Evolutionary conservation across 2,113 vertebrate genomes (phyloP).

Genomic region (Genyomyrus donnyi): DNA sequence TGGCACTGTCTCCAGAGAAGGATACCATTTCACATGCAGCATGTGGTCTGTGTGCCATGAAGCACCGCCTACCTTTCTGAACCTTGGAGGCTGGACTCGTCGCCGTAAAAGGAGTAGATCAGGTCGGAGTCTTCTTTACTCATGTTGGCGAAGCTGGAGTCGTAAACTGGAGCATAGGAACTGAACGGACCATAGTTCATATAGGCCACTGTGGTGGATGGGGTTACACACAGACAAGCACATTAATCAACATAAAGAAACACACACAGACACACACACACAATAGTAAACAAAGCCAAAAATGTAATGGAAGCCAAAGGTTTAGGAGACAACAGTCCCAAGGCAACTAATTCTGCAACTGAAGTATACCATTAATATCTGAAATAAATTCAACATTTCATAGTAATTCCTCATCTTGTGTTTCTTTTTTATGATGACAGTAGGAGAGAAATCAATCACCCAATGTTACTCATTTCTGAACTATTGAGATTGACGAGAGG

Average conservation of each 20-base stretch:
- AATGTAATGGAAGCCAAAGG: background rate
- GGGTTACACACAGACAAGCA: background rate
- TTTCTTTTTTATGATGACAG: background rate
- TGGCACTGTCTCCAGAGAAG: background rate
- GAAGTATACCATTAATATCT: background rate
- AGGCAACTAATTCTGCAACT: background rate
- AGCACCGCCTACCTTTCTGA: slow-evolving; percentile 69
- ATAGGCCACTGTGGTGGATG: slow-evolving; percentile 71
- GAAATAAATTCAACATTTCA: background rate
- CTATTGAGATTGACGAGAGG: background rate
- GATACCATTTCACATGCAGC: background rate
- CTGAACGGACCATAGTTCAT: slow-evolving; percentile 91
- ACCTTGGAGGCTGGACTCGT: slow-evolving; percentile 71
- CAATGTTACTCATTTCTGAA: background rate
- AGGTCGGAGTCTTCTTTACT: slow-evolving; percentile 94
- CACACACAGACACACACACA: background rate
- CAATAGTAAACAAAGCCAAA: background rate
- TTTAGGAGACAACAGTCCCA: background rate
- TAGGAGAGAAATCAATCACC: background rate
- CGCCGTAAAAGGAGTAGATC: slow-evolving; percentile 81
- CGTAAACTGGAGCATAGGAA: slow-evolving; percentile 86
- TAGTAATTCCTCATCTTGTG: background rate
- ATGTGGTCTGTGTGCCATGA: background rate
- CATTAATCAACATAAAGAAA: background rate
- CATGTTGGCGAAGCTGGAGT: slow-evolving; percentile 91